Conservation (phyloP, 2,797 vertebrate species). For the Nasua narica region DNA sequence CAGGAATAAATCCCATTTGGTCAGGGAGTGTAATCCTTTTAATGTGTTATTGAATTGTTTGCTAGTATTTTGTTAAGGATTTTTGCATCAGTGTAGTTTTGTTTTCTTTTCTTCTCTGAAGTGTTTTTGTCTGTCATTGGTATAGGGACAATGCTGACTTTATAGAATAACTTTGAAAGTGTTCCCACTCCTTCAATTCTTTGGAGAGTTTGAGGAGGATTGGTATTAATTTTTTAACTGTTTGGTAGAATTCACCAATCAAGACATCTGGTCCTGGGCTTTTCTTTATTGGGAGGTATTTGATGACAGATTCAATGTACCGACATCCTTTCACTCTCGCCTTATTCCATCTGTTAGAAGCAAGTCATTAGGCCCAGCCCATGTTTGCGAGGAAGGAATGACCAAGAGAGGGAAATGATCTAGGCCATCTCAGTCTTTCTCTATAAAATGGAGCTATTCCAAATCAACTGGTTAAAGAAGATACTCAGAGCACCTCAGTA, state of each 20-base stretch:
- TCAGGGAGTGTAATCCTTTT: not conserved
- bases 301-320: not conserved
- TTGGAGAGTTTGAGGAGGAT: not conserved
- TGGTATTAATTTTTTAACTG: not conserved
- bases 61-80: not conserved
- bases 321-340: not conserved
- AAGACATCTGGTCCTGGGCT: not conserved
- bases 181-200: not conserved
- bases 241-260: not conserved
- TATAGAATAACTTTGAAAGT: not conserved
- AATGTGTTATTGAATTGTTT: not conserved
- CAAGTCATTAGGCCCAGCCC: not conserved
- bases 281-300: not conserved
- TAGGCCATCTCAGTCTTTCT: not conserved
- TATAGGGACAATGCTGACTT: not conserved
- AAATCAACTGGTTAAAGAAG: not conserved
- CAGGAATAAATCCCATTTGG: not conserved
- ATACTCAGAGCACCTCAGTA: too few relatives aligned
- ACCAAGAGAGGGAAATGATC: not conserved
- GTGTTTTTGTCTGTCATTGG: not conserved
- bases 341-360: not conserved
- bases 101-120: not conserved
- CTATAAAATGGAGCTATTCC: not conserved
- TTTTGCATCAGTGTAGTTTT: not conserved
- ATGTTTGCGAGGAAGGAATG: not conserved